Evolutionary conservation across 2,888 invertebrate genomes (phyloP).

Genomic region (Camptogramma bilineatum): DNA sequence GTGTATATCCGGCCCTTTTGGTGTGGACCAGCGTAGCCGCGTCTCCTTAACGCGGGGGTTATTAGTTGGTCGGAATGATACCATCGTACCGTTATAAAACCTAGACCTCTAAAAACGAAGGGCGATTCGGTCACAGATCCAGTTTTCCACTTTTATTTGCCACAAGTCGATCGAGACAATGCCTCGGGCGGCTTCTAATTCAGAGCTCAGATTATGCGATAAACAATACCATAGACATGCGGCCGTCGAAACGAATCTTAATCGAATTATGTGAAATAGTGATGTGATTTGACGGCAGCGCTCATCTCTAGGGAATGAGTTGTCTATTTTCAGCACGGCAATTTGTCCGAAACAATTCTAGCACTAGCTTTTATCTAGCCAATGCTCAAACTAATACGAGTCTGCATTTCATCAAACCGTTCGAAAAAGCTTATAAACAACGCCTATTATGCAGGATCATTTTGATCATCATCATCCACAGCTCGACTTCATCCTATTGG

Average conservation of each 20-base stretch:
- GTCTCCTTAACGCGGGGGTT: conserved; percentile 56
- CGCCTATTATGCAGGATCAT: too few species aligned
- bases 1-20: not conserved
- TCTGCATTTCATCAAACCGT: too few species aligned
- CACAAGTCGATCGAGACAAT: conserved; percentile 66
- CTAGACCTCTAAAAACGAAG: conserved; percentile 70
- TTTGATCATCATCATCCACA: too few species aligned
- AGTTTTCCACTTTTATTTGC: conserved; percentile 61
- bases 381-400: too few species aligned
- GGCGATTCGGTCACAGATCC: conserved; percentile 70
- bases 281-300: not conserved
- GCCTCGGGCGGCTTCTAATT: conserved; percentile 57
- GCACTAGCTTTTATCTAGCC: too few species aligned
- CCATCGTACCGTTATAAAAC: conserved; percentile 73
- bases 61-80: conserved; percentile 78
- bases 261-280: conserved; percentile 9
- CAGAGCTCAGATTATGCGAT: conserved; percentile 50
- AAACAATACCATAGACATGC: conserved; percentile 30
- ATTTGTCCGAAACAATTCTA: not conserved
- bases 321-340: not conserved
- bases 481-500: too few species aligned
- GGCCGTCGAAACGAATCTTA: not conserved
- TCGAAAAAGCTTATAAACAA: too few species aligned
- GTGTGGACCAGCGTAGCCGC: not conserved
- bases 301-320: not conserved